Conservation (phyloP, 2,797 vertebrate genomes). For the Premnoplex brunnescens region DNA sequence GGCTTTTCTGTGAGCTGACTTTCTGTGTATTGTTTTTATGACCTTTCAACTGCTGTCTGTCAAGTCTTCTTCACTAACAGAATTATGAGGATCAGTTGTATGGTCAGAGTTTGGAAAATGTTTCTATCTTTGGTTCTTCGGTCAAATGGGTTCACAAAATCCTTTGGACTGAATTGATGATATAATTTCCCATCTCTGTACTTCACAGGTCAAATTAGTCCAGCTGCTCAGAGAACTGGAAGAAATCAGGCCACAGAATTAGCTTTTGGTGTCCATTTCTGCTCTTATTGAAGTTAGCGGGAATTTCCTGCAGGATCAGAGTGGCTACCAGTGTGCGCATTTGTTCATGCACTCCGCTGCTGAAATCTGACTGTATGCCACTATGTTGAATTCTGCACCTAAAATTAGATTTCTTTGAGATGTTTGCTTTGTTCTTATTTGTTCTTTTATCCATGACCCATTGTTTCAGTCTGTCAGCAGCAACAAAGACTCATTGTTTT, state of each 20-base stretch:
- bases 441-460: background rate
- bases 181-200: background rate
- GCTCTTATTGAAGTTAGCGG: background rate
- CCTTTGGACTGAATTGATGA: background rate
- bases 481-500: background rate
- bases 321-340: background rate
- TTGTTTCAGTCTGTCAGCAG: background rate
- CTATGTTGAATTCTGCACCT: background rate
- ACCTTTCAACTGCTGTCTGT: background rate
- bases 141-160: background rate
- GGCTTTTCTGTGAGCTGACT: background rate
- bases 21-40: conserved; percentile 12
- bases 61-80: background rate
- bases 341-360: background rate
- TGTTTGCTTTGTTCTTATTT: background rate
- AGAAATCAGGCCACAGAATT: background rate
- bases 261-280: background rate
- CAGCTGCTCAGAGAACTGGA: background rate
- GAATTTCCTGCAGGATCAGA: background rate
- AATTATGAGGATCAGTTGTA: background rate
- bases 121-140: background rate
- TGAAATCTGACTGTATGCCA: background rate
- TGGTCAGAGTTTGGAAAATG: background rate
- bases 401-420: background rate
- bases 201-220: conserved; percentile 1